Conservation (phyloP, 2,888 invertebrate genomes). For the Meiosimyza decipiens region DNA sequence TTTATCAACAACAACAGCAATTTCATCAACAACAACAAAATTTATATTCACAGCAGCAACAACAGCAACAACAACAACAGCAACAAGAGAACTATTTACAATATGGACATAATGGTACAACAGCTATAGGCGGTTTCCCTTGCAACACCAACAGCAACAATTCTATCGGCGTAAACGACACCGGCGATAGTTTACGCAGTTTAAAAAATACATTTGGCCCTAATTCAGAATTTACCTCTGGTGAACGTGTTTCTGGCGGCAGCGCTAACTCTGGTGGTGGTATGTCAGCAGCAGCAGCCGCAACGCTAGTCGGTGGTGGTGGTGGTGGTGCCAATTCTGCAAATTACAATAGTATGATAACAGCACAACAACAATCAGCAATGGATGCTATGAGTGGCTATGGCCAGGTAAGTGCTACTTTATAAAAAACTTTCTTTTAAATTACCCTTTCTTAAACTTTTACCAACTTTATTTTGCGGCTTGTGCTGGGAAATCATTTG, state of each 20-base stretch:
- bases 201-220: constrained; percentile 66
- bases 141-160: constrained; percentile 29
- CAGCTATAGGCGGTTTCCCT: constrained; percentile 34
- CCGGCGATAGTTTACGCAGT: constrained; percentile 63
- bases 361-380: constrained; percentile 56
- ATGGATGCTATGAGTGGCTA: constrained; percentile 65
- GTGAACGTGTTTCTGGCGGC: constrained; percentile 25
- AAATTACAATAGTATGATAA: constrained; percentile 61
- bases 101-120: constrained; percentile 40
- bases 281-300: constrained; percentile 38
- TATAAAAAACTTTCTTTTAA: too few species aligned
- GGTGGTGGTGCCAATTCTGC: constrained; percentile 31
- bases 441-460: too few species aligned
- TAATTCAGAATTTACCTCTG: constrained; percentile 64
- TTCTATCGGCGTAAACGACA: constrained; percentile 12
- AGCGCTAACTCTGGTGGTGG: constrained; percentile 36
- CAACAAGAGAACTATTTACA: constrained; percentile 43
- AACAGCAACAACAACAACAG: constrained; percentile 48
- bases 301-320: constrained; percentile 46
- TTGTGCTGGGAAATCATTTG: too few species aligned
- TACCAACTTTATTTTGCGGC: too few species aligned
- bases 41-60: constrained; percentile 46
- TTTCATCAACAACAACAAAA: constrained; percentile 50
- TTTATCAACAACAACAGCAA: constrained; percentile 53
- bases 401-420: constrained; percentile 60